These are phyloP conservation scores for Plagodis pulveraria DNA, from an alignment of 2,888 invertebrate genomes.

Conservation along the genomic window DNA sequence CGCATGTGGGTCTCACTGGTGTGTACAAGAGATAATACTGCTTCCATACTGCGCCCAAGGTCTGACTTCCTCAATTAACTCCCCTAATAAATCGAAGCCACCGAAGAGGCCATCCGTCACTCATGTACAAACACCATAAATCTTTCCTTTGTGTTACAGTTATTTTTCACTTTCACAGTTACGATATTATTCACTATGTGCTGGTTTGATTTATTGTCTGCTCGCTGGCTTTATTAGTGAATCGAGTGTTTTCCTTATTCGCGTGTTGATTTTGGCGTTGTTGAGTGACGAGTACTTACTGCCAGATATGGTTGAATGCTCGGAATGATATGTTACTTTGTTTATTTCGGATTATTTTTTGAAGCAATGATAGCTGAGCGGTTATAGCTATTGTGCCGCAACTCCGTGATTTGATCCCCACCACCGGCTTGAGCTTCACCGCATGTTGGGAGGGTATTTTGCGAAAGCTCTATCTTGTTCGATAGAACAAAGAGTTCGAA, in stretches of 20 bases:
- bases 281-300: constrained; percentile 25
- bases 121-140: constrained; percentile 66
- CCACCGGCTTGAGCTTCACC: too few relatives aligned
- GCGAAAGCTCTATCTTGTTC: too few relatives aligned
- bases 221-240: constrained; percentile 24
- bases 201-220: constrained; percentile 48
- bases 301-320: constrained; percentile 11
- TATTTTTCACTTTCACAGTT: constrained; percentile 60
- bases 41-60: constrained; percentile 5
- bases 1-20: not conserved
- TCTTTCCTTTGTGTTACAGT: constrained; percentile 58
- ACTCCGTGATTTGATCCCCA: too few relatives aligned
- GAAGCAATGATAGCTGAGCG: too few relatives aligned
- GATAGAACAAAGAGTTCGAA: too few relatives aligned
- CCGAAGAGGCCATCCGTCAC: constrained; percentile 48
- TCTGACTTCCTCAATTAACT: constrained; percentile 40
- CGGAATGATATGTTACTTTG: constrained; percentile 10
- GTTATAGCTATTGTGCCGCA: too few relatives aligned
- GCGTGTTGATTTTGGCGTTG: constrained; percentile 22
- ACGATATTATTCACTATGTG: constrained; percentile 51
- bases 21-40: constrained; percentile 4
- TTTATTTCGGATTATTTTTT: not conserved
- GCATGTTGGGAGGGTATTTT: too few relatives aligned
- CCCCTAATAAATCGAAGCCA: constrained; percentile 38
- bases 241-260: constrained; percentile 28